These are phyloP conservation scores for Pemphigus obesinymphae DNA, from an alignment of 1,140 invertebrate species.

Conservation along the genomic window DNA sequence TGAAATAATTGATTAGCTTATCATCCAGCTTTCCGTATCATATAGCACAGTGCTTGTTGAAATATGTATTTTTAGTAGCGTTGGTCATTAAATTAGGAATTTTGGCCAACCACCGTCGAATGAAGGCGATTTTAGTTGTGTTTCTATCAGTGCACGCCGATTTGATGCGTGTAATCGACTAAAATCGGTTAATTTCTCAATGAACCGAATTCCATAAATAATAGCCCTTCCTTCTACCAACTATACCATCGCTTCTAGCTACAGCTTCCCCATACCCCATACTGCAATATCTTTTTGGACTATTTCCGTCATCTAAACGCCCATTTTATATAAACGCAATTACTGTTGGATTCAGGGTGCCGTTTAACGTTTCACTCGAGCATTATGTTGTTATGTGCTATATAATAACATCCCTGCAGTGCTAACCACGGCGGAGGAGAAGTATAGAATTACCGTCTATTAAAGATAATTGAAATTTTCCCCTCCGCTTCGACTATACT, in stretches of 20 bases:
- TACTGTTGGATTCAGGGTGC: slow-evolving; percentile 36
- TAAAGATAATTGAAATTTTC: slow-evolving; percentile 41
- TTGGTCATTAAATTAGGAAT: not conserved
- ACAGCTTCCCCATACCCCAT: not conserved
- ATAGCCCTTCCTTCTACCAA: not conserved
- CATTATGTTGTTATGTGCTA: slow-evolving; percentile 18
- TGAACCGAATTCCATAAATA: slow-evolving; percentile 2
- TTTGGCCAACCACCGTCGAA: not conserved
- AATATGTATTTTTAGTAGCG: not conserved
- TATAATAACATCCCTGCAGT: slow-evolving; percentile 35
- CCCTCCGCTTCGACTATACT: not conserved
- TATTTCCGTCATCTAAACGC: slow-evolving; percentile 20
- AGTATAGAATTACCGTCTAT: slow-evolving; percentile 42
- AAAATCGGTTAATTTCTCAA: slow-evolving; percentile 24
- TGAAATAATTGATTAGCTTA: not conserved
- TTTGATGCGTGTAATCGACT: not conserved
- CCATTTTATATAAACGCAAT: slow-evolving; percentile 32
- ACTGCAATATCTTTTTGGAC: not conserved
- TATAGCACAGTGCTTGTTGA: too few species aligned
- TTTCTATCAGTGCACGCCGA: not conserved
- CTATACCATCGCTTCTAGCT: not conserved
- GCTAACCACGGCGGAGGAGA: not conserved
- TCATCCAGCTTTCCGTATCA: not conserved
- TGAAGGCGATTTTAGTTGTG: not conserved
- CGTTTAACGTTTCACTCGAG: slow-evolving; percentile 40